These are phyloP conservation scores for Trachelus troglodyta DNA, from an alignment of 2,888 invertebrate species.

Conservation along the genomic window DNA sequence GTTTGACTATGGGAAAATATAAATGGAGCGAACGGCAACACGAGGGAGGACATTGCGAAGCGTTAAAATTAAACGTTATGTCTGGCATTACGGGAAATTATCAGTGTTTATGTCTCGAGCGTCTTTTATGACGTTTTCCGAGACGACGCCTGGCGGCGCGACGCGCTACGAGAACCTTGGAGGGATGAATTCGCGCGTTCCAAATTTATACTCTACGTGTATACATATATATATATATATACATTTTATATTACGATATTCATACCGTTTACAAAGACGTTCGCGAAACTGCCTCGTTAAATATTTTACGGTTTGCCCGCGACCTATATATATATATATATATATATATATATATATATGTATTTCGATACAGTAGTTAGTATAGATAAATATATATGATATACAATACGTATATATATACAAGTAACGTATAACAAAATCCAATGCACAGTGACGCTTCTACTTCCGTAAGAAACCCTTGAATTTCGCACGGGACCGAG, in stretches of 20 bases:
- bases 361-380: too few relatives aligned
- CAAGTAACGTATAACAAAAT: neutral
- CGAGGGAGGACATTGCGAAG: slow-evolving; percentile 17
- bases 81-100: slow-evolving; percentile 50
- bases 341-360: too few relatives aligned
- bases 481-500: too few relatives aligned
- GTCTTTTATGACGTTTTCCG: slow-evolving; percentile 35
- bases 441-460: neutral
- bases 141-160: slow-evolving; percentile 14
- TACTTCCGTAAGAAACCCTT: too few relatives aligned
- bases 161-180: slow-evolving; percentile 13
- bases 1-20: slow-evolving; percentile 9
- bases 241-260: slow-evolving; percentile 63
- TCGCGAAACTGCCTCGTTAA: slow-evolving; percentile 58
- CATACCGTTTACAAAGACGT: slow-evolving; percentile 59
- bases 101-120: slow-evolving; percentile 38
- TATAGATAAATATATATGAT: neutral
- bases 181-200: slow-evolving; percentile 25
- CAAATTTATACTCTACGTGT: slow-evolving; percentile 36
- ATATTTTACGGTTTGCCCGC: slow-evolving; percentile 53
- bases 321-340: too few relatives aligned
- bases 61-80: slow-evolving; percentile 48
- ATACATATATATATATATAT: slow-evolving; percentile 18
- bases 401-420: slow-evolving; percentile 1
- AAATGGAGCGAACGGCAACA: neutral